A percentile compares a stretch with the other conserved stretches of the same genome.
Conservation (phyloP, 2,888 invertebrate genomes). For the Carcina quercana region DNA sequence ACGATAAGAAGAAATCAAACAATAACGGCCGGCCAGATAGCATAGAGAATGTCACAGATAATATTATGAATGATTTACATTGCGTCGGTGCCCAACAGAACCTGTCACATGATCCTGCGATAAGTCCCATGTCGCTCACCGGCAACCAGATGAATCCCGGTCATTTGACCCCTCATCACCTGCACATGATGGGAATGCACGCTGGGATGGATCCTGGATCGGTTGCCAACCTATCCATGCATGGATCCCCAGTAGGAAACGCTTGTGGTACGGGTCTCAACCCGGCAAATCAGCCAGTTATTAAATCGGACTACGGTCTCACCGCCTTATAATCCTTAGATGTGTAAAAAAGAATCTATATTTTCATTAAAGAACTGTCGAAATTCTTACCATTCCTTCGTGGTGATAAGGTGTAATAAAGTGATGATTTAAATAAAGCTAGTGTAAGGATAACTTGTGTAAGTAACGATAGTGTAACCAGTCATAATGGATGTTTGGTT, state of each 20-base stretch:
- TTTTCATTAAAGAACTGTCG: constrained; percentile 58
- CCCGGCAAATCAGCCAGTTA: constrained; percentile 71
- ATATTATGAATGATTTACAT: constrained; percentile 75
- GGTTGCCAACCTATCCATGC: constrained; percentile 64
- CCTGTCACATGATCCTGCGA: constrained; percentile 61
- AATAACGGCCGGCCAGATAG: constrained; percentile 76
- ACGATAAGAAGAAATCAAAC: constrained; percentile 69
- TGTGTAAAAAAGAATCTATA: constrained; percentile 60
- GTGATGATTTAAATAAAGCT: constrained; percentile 48
- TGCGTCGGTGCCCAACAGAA: constrained; percentile 69
- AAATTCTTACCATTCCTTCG: constrained; percentile 67
- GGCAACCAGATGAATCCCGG: constrained; percentile 63
- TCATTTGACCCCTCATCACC: constrained; percentile 73
- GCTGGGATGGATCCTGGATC: constrained; percentile 65
- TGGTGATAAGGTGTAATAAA: constrained; percentile 65
- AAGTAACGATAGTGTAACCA: constrained; percentile 57
- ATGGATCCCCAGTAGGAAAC: constrained; percentile 70
- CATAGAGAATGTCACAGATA: constrained; percentile 78
- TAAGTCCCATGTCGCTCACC: constrained; percentile 67
- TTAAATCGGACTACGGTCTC: constrained; percentile 92
- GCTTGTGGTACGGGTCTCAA: constrained; percentile 62
- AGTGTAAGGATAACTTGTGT: constrained; percentile 57
- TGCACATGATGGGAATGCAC: constrained; percentile 66
- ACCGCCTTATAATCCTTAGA: constrained; percentile 79
- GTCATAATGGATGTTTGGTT: constrained; percentile 68